Evolutionary conservation across 2,113 vertebrate genomes (phyloP).

Genomic region (Dissostichus mawsoni): DNA sequence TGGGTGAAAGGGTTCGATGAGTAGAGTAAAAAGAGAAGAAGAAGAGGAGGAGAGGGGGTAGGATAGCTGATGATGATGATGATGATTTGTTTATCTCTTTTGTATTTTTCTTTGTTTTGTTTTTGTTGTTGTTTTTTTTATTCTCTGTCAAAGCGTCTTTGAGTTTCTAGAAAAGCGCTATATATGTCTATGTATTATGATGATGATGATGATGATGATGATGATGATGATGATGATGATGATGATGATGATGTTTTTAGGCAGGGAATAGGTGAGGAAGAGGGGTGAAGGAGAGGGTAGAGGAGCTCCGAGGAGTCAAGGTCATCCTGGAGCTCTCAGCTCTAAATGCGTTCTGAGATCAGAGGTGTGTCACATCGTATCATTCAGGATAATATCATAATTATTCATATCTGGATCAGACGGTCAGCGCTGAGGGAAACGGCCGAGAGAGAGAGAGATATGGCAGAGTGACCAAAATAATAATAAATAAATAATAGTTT

Average conservation of each 20-base stretch:
- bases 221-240: conserved; percentile 3
- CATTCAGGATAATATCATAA: too few relatives aligned
- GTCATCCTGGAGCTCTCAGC: conserved; percentile 34
- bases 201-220: conserved; percentile 5
- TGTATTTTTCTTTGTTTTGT: too few relatives aligned
- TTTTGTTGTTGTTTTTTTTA: too few relatives aligned
- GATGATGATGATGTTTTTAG: conserved; percentile 11
- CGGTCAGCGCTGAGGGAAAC: too few relatives aligned
- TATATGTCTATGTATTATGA: too few relatives aligned
- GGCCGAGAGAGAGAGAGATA: too few relatives aligned
- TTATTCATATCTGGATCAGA: too few relatives aligned
- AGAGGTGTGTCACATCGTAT: neutral
- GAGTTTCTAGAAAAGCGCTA: too few relatives aligned
- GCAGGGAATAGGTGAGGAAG: neutral
- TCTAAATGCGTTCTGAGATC: conserved; percentile 32
- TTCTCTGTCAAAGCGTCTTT: too few relatives aligned
- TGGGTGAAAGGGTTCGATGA: conserved; percentile 7
- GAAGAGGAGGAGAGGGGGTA: neutral
- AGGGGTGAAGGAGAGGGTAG: conserved; percentile 62
- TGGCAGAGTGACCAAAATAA: too few relatives aligned
- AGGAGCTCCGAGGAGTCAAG: conserved; percentile 44
- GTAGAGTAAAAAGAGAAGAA: neutral
- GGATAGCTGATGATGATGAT: neutral
- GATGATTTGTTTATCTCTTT: neutral
- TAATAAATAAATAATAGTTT: too few relatives aligned